These are phyloP conservation scores for Steromphala cineraria DNA, from an alignment of 2,888 invertebrate genomes.

Conservation along the genomic window DNA sequence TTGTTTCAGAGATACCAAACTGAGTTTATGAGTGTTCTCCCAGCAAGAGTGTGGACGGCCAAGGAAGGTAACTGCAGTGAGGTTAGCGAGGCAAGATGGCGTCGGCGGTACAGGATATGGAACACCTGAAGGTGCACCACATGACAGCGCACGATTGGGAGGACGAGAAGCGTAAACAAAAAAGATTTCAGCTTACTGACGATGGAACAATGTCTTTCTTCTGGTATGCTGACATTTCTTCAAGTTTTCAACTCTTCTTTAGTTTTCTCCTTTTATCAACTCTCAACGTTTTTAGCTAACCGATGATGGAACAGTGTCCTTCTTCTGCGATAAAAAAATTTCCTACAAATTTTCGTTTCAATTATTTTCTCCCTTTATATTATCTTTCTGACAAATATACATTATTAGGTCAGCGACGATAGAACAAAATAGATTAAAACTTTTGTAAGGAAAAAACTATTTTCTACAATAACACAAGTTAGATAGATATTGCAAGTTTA, in stretches of 20 bases:
- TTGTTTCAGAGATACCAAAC: too few species aligned
- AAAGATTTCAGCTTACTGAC: slow-evolving; percentile 72
- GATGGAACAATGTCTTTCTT: slow-evolving; percentile 78
- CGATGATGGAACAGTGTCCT: slow-evolving; percentile 78
- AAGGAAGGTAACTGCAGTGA: neutral
- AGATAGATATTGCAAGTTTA: too few species aligned
- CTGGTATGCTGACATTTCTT: slow-evolving; percentile 73
- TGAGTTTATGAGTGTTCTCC: too few species aligned
- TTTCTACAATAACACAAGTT: too few species aligned
- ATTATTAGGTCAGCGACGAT: too few species aligned
- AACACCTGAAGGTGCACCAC: slow-evolving; percentile 48
- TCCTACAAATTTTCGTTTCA: too few species aligned
- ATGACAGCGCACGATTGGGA: slow-evolving; percentile 76
- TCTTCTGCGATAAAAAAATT: slow-evolving; percentile 76
- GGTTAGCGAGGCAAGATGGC: slow-evolving; percentile 26
- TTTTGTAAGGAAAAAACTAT: too few species aligned
- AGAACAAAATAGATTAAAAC: too few species aligned
- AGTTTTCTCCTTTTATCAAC: too few species aligned
- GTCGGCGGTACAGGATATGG: slow-evolving; percentile 21
- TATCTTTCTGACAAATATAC: too few species aligned
- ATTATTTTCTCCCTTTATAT: too few species aligned
- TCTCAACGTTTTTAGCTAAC: slow-evolving; percentile 64
- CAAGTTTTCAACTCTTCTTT: too few species aligned
- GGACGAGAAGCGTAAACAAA: slow-evolving; percentile 71
- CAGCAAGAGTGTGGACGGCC: neutral